These are phyloP conservation scores for Hipposideros armiger DNA, from an alignment of 2,113 vertebrate genomes.

Conservation along the genomic window DNA sequence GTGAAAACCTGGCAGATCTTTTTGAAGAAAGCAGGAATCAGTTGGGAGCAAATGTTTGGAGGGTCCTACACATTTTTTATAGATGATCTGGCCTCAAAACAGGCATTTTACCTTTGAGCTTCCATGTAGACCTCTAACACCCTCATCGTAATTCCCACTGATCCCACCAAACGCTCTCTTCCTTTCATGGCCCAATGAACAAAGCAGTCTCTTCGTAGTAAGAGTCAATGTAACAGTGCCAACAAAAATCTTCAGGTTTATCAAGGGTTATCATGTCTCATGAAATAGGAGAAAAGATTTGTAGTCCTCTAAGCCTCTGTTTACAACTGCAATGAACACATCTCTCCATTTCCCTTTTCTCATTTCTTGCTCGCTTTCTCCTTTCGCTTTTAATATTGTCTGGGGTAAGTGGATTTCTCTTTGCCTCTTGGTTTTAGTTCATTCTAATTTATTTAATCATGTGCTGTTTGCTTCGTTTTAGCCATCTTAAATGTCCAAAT, in stretches of 20 bases:
- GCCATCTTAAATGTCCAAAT: background rate
- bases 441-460: background rate
- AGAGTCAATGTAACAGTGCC: background rate
- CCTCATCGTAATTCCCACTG: background rate
- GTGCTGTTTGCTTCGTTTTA: background rate
- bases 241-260: background rate
- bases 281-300: background rate
- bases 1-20: background rate
- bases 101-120: background rate
- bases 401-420: background rate
- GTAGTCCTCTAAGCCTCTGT: background rate
- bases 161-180: background rate
- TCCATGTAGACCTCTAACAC: background rate
- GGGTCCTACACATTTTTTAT: accelerated
- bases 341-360: background rate
- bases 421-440: background rate
- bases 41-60: background rate
- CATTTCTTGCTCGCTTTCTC: background rate
- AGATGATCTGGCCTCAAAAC: background rate
- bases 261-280: background rate
- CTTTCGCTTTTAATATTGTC: background rate
- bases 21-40: background rate
- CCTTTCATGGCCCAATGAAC: background rate
- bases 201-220: background rate
- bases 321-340: background rate